phyloP scores from a whole-genome alignment of 1,140 invertebrate genomes.

The Heliconius eleuchia region DNA sequence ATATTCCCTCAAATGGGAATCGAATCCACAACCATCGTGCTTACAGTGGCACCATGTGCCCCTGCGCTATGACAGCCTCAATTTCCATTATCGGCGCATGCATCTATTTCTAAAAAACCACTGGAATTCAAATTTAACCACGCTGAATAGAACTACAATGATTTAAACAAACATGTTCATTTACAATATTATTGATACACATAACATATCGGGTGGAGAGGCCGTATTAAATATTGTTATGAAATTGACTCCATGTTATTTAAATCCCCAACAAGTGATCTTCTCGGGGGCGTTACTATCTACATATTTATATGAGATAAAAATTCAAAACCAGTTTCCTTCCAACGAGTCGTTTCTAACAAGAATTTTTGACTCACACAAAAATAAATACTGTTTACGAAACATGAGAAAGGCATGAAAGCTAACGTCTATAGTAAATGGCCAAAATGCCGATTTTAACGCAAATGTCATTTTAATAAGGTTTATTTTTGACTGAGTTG shows the following conservation, averaged over 20 bases:
- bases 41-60: no score
- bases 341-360: conserved; percentile 73
- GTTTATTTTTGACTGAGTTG: conserved; percentile 56
- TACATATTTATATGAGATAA: conserved; percentile 75
- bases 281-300: conserved; percentile 70
- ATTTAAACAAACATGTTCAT: background rate
- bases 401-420: conserved; percentile 77
- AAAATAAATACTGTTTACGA: conserved; percentile 80
- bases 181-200: background rate
- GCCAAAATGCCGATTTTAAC: conserved; percentile 54
- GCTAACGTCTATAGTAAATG: conserved; percentile 60
- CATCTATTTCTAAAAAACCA: no score
- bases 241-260: conserved; percentile 14
- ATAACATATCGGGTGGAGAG: background rate
- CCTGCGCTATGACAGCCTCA: no score
- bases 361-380: conserved; percentile 77
- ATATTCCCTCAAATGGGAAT: no score
- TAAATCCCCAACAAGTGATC: conserved; percentile 51
- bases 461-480: conserved; percentile 55
- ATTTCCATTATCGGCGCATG: no score
- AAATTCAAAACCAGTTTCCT: conserved; percentile 69
- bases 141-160: no score
- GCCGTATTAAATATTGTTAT: background rate
- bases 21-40: no score
- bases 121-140: no score